Evolutionary conservation across 2,888 invertebrate genomes (phyloP), one percentile per base, ranked within the genome.

Genomic region (Argynnis bischoffii): DNA sequence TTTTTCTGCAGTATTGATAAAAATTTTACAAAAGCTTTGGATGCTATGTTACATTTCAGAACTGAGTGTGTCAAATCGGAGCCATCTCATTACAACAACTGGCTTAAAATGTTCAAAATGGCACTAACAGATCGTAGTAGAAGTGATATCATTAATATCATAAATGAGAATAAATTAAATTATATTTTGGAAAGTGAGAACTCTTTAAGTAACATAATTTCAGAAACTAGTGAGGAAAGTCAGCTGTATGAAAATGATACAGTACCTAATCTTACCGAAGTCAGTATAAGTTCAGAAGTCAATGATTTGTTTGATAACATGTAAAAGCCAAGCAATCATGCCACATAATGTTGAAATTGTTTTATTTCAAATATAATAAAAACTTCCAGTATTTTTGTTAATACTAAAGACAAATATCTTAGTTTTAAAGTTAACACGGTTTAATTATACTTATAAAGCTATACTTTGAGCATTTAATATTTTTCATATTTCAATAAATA

Each of bases 271-370:
- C 78, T 87, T 46, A 85, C 85, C 21, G 86, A 89, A 66, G 74
- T 91, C 8, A 82, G 81, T 15, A 83, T 92, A 55, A 80, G 78
- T 71, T 79, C 89, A 15, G 90, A 90, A 75, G 81, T 89, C 15
- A 84, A 91, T 77, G 84, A 89, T 71, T 82, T 92, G 72, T 93
- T 92, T 85, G 90, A 90, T 83, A 87, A 89, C 70, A 88, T 89
- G 80, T 90, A 82, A 81, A 56, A 53, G 55, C 26, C 35, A 41
- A 41, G 35, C 8, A 41, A 41, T 41, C 35, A 11, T 11, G 11
- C 11, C 11, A 41, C 8, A 41, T 8, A 41, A 3, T 41, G 2
- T 8, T 11, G 2, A 1, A 11, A 11, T 11, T 41, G 11, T 41
- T 41, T 41, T 11, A 41, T 41, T 41, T 41, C 2, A 41, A 41